Evolutionary conservation across 1,140 invertebrate genomes (phyloP).

Genomic region (Propsilocerus akamusi): DNA sequence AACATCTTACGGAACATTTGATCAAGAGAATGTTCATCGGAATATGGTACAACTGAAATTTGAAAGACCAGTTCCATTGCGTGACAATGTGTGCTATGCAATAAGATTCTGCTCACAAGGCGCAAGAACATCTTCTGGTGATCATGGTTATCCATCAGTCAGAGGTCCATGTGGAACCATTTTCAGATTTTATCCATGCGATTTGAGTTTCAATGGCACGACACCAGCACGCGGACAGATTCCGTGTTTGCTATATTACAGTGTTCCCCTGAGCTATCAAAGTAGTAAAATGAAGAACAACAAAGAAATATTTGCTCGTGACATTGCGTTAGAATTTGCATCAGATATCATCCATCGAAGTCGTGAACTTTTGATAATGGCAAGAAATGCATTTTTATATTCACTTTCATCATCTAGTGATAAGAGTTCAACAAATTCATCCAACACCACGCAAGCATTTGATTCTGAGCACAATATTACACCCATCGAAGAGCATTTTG

Average conservation of each 20-base stretch:
- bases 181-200: conserved; percentile 82
- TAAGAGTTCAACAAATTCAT: conserved; percentile 34
- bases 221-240: conserved; percentile 87
- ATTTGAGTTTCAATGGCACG: conserved; percentile 87
- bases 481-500: conserved; percentile 24
- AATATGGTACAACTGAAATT: conserved; percentile 83
- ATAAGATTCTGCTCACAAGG: conserved; percentile 77
- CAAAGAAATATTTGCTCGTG: conserved; percentile 18
- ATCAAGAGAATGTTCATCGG: conserved; percentile 37
- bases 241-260: conserved; percentile 81
- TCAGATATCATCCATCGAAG: conserved; percentile 50
- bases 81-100: conserved; percentile 79
- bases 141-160: conserved; percentile 68
- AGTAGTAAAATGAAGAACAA: conserved; percentile 1
- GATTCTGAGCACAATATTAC: conserved; percentile 25
- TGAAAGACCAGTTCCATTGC: conserved; percentile 50
- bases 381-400: conserved; percentile 36
- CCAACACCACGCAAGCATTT: conserved; percentile 38
- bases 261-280: conserved; percentile 24
- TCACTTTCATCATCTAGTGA: conserved; percentile 25
- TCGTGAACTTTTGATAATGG: conserved; percentile 50
- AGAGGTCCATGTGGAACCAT: conserved; percentile 83
- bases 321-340: conserved; percentile 31
- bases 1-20: conserved; percentile 20
- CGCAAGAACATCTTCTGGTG: conserved; percentile 82